Percentiles rank a stretch among this genome's conserved stretches.
These are phyloP conservation scores for Noctua pronuba DNA, from an alignment of 2,888 invertebrate species.

Conservation along the genomic window DNA sequence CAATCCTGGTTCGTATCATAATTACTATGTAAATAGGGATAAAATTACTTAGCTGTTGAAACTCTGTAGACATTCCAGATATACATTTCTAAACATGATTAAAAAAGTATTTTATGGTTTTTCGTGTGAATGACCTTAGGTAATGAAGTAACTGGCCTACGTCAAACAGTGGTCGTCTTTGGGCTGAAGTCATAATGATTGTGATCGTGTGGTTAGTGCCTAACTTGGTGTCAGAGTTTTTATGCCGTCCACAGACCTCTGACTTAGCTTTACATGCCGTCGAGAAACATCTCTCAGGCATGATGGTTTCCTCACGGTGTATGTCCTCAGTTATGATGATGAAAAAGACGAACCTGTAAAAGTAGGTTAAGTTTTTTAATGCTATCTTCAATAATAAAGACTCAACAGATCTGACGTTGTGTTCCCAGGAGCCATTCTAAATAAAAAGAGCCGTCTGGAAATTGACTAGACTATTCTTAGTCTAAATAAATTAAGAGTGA, in stretches of 20 bases:
- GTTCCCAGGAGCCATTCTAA: not conserved
- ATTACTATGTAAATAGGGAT: not conserved
- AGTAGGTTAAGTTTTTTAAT: not conserved
- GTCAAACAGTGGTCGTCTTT: not conserved
- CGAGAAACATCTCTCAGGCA: too few species aligned
- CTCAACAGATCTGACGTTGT: not conserved
- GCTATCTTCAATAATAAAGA: not conserved
- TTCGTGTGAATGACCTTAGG: too few species aligned
- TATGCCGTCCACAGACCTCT: too few species aligned
- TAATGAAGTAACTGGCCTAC: not conserved
- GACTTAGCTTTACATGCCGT: too few species aligned
- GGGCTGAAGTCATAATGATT: not conserved
- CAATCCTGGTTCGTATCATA: too few species aligned
- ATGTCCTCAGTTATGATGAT: too few species aligned
- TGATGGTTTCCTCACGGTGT: too few species aligned
- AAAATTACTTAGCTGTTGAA: not conserved
- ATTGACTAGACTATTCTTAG: not conserved
- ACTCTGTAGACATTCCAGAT: not conserved
- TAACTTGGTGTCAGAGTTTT: too few species aligned
- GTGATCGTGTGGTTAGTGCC: too few species aligned
- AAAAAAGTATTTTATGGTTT: too few species aligned
- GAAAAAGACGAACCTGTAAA: not conserved
- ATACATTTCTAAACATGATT: too few species aligned
- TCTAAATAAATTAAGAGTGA: slow-evolving; percentile 18
- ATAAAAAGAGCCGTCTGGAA: not conserved